These are phyloP conservation scores for Smittia aterrima DNA, from an alignment of 2,888 invertebrate species.

Conservation along the genomic window DNA sequence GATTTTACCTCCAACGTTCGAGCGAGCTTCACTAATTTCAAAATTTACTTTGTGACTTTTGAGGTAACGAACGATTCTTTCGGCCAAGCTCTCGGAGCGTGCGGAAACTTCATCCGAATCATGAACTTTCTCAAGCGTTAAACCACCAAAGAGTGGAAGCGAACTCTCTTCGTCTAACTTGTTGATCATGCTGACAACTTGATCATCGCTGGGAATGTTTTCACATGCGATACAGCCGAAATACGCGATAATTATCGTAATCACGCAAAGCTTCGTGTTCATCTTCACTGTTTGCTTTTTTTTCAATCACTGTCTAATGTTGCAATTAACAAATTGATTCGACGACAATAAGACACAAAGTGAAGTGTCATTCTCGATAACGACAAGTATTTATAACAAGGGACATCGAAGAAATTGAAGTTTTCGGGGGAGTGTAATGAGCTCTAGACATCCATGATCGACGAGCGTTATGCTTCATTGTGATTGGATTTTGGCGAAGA, in stretches of 20 bases:
- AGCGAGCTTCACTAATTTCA: constrained; percentile 51
- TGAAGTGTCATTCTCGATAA: constrained; percentile 26
- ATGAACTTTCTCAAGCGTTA: constrained; percentile 52
- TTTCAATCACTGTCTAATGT: background rate
- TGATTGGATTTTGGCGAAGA: background rate
- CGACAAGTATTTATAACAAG: constrained; percentile 35
- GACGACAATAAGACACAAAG: constrained; percentile 23
- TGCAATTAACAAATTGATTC: constrained; percentile 5
- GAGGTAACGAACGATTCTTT: constrained; percentile 56
- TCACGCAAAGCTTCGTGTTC: constrained; percentile 11
- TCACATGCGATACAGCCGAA: constrained; percentile 22
- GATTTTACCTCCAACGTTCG: constrained; percentile 46
- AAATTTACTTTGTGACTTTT: constrained; percentile 55
- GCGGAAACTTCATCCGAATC: constrained; percentile 47
- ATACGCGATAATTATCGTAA: constrained; percentile 27
- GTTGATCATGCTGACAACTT: constrained; percentile 55
- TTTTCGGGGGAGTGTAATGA: background rate
- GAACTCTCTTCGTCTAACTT: constrained; percentile 53
- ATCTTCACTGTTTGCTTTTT: background rate
- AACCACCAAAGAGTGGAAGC: constrained; percentile 54
- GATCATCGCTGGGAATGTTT: constrained; percentile 49
- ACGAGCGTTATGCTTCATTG: background rate
- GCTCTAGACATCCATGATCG: constrained; percentile 19
- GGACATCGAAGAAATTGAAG: constrained; percentile 17
- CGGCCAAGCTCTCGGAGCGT: constrained; percentile 53